A percentile compares a stretch with the other conserved stretches of the same genome.
Evolutionary conservation across 1,140 invertebrate species (phyloP).

Genomic region (Odontomachus brunneus): DNA sequence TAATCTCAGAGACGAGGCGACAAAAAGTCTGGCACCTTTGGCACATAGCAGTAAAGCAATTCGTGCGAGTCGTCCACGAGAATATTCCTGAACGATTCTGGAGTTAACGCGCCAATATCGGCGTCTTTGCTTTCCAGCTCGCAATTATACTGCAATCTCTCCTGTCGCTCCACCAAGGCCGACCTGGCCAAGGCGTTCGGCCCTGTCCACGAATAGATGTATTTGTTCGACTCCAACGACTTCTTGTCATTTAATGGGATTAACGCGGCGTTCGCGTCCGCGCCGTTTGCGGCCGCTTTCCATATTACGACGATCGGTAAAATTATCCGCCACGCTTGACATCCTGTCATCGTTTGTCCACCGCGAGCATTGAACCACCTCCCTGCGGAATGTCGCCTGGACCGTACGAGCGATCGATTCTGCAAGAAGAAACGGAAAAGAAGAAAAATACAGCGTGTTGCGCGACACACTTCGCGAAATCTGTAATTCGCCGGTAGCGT

Average conservation of each 20-base stretch:
- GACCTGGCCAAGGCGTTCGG: conserved; percentile 81
- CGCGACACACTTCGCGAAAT: no score
- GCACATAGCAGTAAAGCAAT: conserved; percentile 96
- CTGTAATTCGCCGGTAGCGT: no score
- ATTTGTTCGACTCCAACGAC: conserved; percentile 43
- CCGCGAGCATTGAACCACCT: conserved; percentile 68
- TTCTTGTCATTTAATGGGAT: conserved; percentile 14
- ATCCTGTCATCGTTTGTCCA: conserved; percentile 74
- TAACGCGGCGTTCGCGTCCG: conserved; percentile 22
- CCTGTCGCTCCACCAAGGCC: conserved; percentile 87
- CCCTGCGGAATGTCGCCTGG: neutral
- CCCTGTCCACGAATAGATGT: conserved; percentile 77
- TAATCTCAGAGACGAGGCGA: neutral
- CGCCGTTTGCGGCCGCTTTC: conserved; percentile 19
- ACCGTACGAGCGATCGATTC: neutral
- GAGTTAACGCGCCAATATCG: conserved; percentile 79
- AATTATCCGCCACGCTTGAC: conserved; percentile 63
- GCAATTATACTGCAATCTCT: conserved; percentile 89
- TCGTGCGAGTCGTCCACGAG: conserved; percentile 93
- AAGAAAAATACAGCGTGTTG: no score
- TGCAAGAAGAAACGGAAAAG: conserved; percentile 10
- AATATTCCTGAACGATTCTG: conserved; percentile 89
- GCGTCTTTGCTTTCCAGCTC: conserved; percentile 78
- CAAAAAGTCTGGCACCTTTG: conserved; percentile 88
- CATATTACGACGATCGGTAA: conserved; percentile 53